These are phyloP conservation scores for Podilymbus podiceps DNA, from an alignment of 2,113 vertebrate species.

Conservation along the genomic window DNA sequence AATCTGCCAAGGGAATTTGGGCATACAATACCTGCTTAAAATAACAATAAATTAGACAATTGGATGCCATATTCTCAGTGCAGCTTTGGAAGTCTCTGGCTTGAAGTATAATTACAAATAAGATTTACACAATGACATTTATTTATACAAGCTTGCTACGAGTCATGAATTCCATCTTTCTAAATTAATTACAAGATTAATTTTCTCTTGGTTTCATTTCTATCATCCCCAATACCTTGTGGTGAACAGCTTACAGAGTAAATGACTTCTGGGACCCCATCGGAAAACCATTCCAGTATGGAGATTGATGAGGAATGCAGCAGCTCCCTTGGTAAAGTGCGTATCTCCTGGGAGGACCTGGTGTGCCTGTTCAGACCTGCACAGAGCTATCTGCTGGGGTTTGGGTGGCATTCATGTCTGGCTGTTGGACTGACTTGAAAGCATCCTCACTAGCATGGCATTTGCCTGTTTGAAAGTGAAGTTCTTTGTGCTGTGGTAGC, in stretches of 20 bases:
- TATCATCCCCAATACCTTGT: neutral
- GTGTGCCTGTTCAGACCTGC: neutral
- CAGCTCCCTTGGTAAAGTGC: neutral
- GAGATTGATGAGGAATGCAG: conserved; percentile 23
- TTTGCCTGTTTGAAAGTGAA: neutral
- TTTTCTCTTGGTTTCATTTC: conserved; percentile 27
- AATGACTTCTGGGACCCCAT: neutral
- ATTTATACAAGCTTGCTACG: neutral
- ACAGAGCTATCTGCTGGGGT: neutral
- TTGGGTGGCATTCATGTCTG: neutral
- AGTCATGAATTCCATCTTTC: neutral
- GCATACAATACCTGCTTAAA: conserved; percentile 50
- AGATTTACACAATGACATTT: conserved; percentile 35
- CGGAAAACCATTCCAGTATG: neutral
- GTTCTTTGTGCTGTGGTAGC: neutral
- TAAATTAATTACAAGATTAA: conserved; percentile 31
- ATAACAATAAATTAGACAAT: conserved; percentile 52
- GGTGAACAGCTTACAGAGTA: neutral
- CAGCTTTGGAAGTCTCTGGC: conserved; percentile 27
- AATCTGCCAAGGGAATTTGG: conserved; percentile 52
- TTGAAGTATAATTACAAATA: conserved; percentile 45
- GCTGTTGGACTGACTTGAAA: conserved; percentile 43
- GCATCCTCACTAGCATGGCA: neutral
- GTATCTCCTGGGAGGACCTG: neutral
- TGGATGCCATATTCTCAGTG: neutral